Evolutionary conservation across 2,888 invertebrate genomes (phyloP).

Genomic region (Ligdia adustata): DNA sequence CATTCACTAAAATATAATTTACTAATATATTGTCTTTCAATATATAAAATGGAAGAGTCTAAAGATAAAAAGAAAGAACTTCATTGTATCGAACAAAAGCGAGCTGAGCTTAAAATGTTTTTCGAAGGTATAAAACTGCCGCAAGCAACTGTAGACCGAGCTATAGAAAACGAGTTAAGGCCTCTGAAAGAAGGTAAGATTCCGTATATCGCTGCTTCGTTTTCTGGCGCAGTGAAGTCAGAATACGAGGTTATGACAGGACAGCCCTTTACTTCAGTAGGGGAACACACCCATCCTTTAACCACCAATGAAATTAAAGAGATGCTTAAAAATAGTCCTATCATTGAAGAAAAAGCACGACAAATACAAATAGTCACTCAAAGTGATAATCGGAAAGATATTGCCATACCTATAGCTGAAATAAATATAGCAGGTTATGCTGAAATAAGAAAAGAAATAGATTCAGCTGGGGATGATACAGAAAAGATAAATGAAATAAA

Average conservation of each 20-base stretch:
- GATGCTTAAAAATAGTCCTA: conserved; percentile 62
- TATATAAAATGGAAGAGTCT: conserved; percentile 48
- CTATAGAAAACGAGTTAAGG: conserved; percentile 71
- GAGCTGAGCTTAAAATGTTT: conserved; percentile 60
- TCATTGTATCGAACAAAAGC: conserved; percentile 58
- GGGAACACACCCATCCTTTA: conserved; percentile 60
- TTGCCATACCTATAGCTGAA: conserved; percentile 60
- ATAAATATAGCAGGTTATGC: conserved; percentile 56
- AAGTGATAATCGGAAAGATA: conserved; percentile 46
- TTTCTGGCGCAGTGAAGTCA: conserved; percentile 58
- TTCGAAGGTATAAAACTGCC: conserved; percentile 65
- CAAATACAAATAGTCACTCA: conserved; percentile 69
- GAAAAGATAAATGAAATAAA: conserved; percentile 60
- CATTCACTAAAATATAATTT: too few species aligned
- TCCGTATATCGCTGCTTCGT: conserved; percentile 70
- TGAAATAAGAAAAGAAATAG: conserved; percentile 60
- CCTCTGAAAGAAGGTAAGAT: conserved; percentile 48
- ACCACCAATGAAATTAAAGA: conserved; percentile 60
- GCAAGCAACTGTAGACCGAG: conserved; percentile 56
- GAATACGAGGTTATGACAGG: conserved; percentile 78
- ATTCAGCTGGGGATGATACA: conserved; percentile 54
- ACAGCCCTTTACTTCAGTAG: conserved; percentile 70
- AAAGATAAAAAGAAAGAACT: conserved; percentile 43
- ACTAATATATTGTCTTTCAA: too few species aligned
- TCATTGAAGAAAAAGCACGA: conserved; percentile 68